Conservation (phyloP, 2,797 vertebrate species). For the Epinephelus awoara region DNA sequence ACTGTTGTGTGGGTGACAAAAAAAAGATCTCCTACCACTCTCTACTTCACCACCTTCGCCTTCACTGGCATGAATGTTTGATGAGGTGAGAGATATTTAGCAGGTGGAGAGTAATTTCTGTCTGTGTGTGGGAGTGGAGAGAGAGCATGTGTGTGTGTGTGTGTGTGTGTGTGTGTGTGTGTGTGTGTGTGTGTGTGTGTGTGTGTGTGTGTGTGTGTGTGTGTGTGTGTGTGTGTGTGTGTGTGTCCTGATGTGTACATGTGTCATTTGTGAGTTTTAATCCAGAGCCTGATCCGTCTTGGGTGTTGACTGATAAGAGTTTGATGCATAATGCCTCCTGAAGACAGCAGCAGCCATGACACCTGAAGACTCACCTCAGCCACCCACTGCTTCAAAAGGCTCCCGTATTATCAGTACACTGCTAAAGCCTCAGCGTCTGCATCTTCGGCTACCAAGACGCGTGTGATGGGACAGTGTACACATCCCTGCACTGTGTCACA, state of each 20-base stretch:
- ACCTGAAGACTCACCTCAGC: conserved; percentile 27
- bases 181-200: conserved; percentile 23
- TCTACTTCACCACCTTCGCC: conserved; percentile 52
- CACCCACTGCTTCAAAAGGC: conserved; percentile 20
- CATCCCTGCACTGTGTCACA: conserved; percentile 29
- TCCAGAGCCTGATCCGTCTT: conserved; percentile 47
- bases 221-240: conserved; percentile 32
- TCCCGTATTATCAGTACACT: conserved; percentile 10
- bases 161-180: conserved; percentile 26
- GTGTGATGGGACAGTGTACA: conserved; percentile 31
- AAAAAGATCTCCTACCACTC: conserved; percentile 49
- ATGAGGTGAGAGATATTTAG: conserved; percentile 73
- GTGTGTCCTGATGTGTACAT: conserved; percentile 34
- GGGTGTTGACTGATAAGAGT: conserved; percentile 44
- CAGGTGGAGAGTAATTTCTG: conserved; percentile 54
- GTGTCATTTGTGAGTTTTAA: conserved; percentile 50
- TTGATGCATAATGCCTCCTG: conserved; percentile 26
- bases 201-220: not conserved
- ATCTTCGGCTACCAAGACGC: conserved; percentile 15
- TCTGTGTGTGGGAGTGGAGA: conserved; percentile 32
- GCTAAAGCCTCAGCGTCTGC: conserved; percentile 28
- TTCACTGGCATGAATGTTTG: conserved; percentile 69
- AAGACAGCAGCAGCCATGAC: conserved; percentile 6
- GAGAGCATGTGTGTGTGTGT: not conserved
- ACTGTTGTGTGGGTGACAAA: conserved; percentile 37